A percentile compares a stretch with the other conserved stretches of the same genome.
Conservation (phyloP, 2,888 invertebrate genomes). For the Epinotia demarniana region DNA sequence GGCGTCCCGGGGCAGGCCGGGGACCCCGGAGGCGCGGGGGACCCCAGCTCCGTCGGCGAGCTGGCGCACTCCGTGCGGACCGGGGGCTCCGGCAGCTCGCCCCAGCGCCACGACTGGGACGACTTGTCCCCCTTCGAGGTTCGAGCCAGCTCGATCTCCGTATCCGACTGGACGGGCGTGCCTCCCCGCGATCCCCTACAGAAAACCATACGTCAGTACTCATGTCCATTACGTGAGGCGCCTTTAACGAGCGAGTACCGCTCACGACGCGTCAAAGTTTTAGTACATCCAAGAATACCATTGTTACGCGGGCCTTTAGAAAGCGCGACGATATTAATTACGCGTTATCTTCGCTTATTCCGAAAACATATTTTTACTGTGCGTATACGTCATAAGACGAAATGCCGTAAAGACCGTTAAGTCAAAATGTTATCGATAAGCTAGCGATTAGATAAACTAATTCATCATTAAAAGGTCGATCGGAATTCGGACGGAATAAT, state of each 20-base stretch:
- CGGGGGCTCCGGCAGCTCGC: constrained; percentile 89
- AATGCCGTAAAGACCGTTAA: constrained; percentile 10
- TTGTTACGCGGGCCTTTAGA: constrained; percentile 40
- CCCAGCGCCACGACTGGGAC: constrained; percentile 95
- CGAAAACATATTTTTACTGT: constrained; percentile 14
- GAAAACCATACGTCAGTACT: background rate
- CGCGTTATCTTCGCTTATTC: constrained; percentile 28
- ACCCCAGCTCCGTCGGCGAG: constrained; percentile 54
- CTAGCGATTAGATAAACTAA: constrained; percentile 41
- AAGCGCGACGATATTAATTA: constrained; percentile 38
- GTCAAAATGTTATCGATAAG: constrained; percentile 28
- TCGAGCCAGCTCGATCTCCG: constrained; percentile 92
- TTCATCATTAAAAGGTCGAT: constrained; percentile 34
- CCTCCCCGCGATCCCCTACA: constrained; percentile 87
- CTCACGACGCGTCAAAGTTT: constrained; percentile 3
- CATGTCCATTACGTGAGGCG: background rate
- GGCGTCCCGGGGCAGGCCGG: constrained; percentile 59
- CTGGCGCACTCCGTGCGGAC: constrained; percentile 60
- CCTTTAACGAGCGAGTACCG: constrained; percentile 12
- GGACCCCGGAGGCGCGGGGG: constrained; percentile 58
- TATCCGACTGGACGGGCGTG: constrained; percentile 96
- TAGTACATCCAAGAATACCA: constrained; percentile 14
- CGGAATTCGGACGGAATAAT: constrained; percentile 18
- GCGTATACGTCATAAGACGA: constrained; percentile 22
- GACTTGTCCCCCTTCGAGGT: constrained; percentile 75